Percentiles rank a stretch among this genome's conserved stretches.
phyloP scores from a whole-genome alignment of 2,113 vertebrate genomes.

The Actinemys pallida region DNA sequence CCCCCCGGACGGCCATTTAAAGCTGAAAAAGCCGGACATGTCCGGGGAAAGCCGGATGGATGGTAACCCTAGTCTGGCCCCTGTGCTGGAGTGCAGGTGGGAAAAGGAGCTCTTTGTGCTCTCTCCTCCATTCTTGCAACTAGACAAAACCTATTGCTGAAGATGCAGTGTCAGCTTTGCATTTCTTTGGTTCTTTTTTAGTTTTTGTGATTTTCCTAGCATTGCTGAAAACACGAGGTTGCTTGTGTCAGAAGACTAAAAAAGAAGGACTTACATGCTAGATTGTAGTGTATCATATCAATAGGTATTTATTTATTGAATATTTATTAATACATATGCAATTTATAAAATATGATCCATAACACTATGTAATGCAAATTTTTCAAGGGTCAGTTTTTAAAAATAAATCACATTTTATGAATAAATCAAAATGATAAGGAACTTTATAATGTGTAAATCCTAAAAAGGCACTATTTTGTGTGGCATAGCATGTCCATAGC shows the following conservation, averaged over 20 bases:
- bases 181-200: not conserved
- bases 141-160: not conserved
- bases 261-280: not conserved
- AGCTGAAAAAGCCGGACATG: too few relatives aligned
- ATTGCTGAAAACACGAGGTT: not conserved
- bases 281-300: not conserved
- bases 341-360: not conserved
- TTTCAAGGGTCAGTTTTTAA: not conserved
- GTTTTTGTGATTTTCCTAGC: not conserved
- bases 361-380: not conserved
- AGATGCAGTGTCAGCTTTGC: not conserved
- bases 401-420: not conserved
- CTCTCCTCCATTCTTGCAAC: not conserved
- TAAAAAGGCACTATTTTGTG: constrained; percentile 13
- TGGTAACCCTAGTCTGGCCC: too few relatives aligned
- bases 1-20: too few relatives aligned
- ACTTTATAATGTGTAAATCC: constrained; percentile 3
- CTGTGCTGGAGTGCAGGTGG: not conserved
- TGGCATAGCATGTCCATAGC: constrained; percentile 46
- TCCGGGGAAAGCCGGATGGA: too few relatives aligned
- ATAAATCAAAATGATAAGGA: too few relatives aligned
- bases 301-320: accelerated
- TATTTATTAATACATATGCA: not conserved
- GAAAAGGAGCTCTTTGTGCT: not conserved
- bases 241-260: not conserved